Evolutionary conservation across 2,888 invertebrate genomes (phyloP).

Genomic region (Synergus itoensis): DNA sequence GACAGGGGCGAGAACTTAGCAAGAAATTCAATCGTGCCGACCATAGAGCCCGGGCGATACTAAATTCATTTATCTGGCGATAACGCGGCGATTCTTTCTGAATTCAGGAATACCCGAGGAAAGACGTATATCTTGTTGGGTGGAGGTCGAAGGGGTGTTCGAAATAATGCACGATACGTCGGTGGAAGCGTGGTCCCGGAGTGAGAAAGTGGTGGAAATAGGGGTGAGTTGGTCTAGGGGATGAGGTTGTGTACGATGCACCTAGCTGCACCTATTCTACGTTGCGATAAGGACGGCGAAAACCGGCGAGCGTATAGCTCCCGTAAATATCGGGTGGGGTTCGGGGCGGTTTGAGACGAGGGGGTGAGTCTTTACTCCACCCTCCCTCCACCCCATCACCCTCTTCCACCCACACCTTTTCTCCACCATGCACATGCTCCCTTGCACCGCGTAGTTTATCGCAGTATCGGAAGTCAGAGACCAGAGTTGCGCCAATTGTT

Average conservation of each 20-base stretch:
- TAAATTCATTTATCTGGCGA: slow-evolving; percentile 42
- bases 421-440: slow-evolving; percentile 44
- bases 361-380: slow-evolving; percentile 7
- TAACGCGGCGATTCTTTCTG: slow-evolving; percentile 40
- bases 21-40: slow-evolving; percentile 39
- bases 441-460: slow-evolving; percentile 63
- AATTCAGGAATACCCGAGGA: slow-evolving; percentile 42
- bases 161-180: slow-evolving; percentile 56
- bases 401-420: slow-evolving; percentile 26
- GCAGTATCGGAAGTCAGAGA: slow-evolving; percentile 70
- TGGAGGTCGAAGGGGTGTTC: slow-evolving; percentile 45
- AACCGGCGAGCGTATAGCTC: slow-evolving; percentile 67
- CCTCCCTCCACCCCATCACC: neutral
- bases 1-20: slow-evolving; percentile 31
- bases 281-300: slow-evolving; percentile 69
- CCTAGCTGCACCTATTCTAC: slow-evolving; percentile 70
- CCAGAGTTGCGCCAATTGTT: slow-evolving; percentile 71
- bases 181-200: slow-evolving; percentile 35
- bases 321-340: slow-evolving; percentile 72
- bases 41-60: slow-evolving; percentile 30
- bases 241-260: slow-evolving; percentile 64
- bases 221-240: slow-evolving; percentile 52
- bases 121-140: slow-evolving; percentile 47
- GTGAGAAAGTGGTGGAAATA: slow-evolving; percentile 51
- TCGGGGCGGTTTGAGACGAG: slow-evolving; percentile 46